These are phyloP conservation scores for Buceros bicornis DNA, from an alignment of 2,797 vertebrate species.

Conservation along the genomic window DNA sequence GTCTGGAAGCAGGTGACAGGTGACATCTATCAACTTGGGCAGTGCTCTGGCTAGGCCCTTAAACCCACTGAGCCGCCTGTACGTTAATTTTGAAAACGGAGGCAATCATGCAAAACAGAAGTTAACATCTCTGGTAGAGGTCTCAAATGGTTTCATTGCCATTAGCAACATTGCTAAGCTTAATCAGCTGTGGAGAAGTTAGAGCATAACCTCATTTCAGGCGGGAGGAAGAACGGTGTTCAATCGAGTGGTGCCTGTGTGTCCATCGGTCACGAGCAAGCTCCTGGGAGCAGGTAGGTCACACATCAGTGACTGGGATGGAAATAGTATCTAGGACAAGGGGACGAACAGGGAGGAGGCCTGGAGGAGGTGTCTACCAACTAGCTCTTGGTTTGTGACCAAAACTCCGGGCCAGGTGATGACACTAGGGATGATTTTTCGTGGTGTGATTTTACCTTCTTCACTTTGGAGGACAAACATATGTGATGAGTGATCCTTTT, in stretches of 20 bases:
- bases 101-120: conserved; percentile 33
- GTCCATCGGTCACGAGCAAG: not conserved
- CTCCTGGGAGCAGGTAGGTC: not conserved
- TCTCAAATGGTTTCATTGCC: not conserved
- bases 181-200: conserved; percentile 33
- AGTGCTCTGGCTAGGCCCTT: not conserved
- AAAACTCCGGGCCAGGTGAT: not conserved
- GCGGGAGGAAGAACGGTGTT: not conserved
- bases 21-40: not conserved
- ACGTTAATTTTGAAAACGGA: not conserved
- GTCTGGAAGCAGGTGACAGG: not conserved
- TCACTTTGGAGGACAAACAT: not conserved
- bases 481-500: not conserved
- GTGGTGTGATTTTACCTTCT: not conserved
- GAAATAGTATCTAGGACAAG: not conserved
- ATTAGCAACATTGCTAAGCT: conserved; percentile 15
- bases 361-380: not conserved
- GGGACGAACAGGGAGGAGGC: not conserved
- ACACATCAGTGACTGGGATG: not conserved
- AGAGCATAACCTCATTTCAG: not conserved
- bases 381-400: not conserved
- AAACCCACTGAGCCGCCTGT: not conserved
- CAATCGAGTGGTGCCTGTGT: not conserved
- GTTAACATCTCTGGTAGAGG: conserved; percentile 17
- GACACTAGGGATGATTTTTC: not conserved